Base-by-base conservation (phyloP, 2,797 vertebrate species). In the Notolepis coatsorum region DNA sequence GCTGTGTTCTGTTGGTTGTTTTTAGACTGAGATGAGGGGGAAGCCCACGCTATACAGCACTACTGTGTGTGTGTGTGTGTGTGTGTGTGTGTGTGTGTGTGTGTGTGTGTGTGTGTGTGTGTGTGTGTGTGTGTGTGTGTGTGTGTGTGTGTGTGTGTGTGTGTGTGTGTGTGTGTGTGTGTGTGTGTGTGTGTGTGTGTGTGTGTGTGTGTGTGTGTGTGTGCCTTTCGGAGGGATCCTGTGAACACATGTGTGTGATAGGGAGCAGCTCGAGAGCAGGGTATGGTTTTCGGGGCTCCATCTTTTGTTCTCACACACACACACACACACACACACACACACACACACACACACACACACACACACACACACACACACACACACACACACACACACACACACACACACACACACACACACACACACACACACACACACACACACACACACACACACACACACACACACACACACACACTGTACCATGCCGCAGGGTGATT, bases 171-270 rank as follows among this genome's bases (percentile, higher is more conserved):
- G 6, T 12, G 2, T 15, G 54, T 33, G 10, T 49, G n/a, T 60
- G 33, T 52, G 52, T 57, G 52, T 42, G 61, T 39, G 47, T 41
- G 56, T 47, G n/a, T 37, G 38, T 60, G 38, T 30, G 51, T 45
- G 2, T 20, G 33, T n/a, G 25, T 46, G 31, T 52, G 42, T 39
- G 23, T 38, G 50, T 27, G 42, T 46, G 28, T 12, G 45, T n/a
- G 50, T 18, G 21, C 20, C 18, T 25, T 4, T 62, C 77, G 25
- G 65, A 48, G 62, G 65, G 71, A 81, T 84, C 77, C 84, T 78
- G 71, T 61, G 67, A 86, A 80, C 90, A 89, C 79, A 65, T 93
- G 88, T 87, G 87, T 83, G 68, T 82, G 75, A 84, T 87, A 89
- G 78, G 27, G 46, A 84, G 33, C 69, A 72, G 35, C 15, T 82